Evolutionary conservation across 2,113 vertebrate genomes (phyloP), one percentile per base, ranked within the genome.

Genomic region (Rhinoptilus africanus): DNA sequence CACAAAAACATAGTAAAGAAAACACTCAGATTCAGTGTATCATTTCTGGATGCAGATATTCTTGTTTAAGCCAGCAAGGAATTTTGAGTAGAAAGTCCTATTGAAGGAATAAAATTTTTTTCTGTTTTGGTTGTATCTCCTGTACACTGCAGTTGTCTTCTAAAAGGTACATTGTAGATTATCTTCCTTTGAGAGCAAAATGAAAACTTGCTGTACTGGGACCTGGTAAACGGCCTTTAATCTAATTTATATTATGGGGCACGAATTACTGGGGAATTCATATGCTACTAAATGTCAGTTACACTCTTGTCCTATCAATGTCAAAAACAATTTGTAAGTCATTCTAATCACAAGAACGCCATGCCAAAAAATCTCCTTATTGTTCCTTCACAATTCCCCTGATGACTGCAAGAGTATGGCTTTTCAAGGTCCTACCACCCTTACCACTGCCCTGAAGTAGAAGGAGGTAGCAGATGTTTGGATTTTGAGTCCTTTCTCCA

Each of bases 311-410:
- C 74, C 57, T 85, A 73, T 15, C 81, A 95, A 93, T 86, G 81
- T 74, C 78, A 94, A 94, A 95, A 93, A 8, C 37, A 88, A 79
- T 83, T 89, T 83, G 32, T 83, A 85, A 93, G 92, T 92, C 63
- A 59, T 94, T 92, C 59, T 95, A 95, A 94, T 69, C 12, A 85
- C 0, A 0, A 59, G 78, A 85, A 83, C 57, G 28, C 28, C 63
- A 72, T 0, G 1, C 24, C 83, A 45, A 64, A 90, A 93, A 73
- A 79, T 53, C 28, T 94, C 28, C 37, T 66, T 71, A 14, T 53
- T 83, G 12, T 57, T 67, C 21, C 37, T 32, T 66, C 48, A 54
- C 17, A 94, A 35, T 76, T 79, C 71, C 45, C n/a, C 45, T n/a
- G 37, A 32, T 53, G 85, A 77, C 41, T 54, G 20, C 50, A 81